A percentile compares a stretch with the other conserved stretches of the same genome.
These are phyloP conservation scores for Melanotaenia duboulayi DNA, from an alignment of 2,113 vertebrate genomes.

Conservation along the genomic window DNA sequence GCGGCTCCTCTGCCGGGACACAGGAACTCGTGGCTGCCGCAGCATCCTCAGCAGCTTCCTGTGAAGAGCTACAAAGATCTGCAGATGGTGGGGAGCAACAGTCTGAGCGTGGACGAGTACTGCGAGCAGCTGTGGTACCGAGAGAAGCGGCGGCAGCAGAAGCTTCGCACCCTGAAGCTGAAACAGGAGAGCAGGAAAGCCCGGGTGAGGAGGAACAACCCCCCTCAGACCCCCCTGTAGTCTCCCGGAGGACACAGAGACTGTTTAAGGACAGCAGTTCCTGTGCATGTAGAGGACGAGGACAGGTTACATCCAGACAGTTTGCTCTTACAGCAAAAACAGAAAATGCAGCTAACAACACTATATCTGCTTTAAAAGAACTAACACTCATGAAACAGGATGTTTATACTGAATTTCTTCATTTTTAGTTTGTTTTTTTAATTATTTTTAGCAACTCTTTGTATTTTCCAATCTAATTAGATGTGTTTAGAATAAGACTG, in stretches of 20 bases:
- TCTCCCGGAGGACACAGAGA: conserved; percentile 1
- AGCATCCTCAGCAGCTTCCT: conserved; percentile 61
- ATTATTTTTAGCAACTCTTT: too few species aligned
- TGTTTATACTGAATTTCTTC: background rate
- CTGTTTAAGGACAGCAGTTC: conserved; percentile 14
- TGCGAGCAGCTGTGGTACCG: conserved; percentile 86
- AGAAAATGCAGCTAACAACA: too few species aligned
- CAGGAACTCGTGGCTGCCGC: conserved; percentile 49
- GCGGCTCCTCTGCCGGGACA: conserved; percentile 1
- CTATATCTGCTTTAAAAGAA: too few species aligned
- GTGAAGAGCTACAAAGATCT: conserved; percentile 81
- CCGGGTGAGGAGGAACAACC: conserved; percentile 84
- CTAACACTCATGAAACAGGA: too few species aligned
- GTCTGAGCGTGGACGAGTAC: conserved; percentile 81
- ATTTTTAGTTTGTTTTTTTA: too few species aligned
- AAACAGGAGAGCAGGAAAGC: conserved; percentile 84
- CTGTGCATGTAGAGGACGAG: conserved; percentile 18
- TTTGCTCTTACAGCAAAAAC: conserved; percentile 17
- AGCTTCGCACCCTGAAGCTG: conserved; percentile 82
- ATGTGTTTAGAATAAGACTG: too few species aligned
- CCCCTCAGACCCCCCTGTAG: conserved; percentile 43
- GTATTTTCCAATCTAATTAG: too few species aligned
- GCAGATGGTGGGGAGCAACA: conserved; percentile 65
- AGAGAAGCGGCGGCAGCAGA: conserved; percentile 85
- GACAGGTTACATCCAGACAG: background rate